Evolutionary conservation across 2,113 vertebrate genomes (phyloP).

Genomic region (Falco punctatus): DNA sequence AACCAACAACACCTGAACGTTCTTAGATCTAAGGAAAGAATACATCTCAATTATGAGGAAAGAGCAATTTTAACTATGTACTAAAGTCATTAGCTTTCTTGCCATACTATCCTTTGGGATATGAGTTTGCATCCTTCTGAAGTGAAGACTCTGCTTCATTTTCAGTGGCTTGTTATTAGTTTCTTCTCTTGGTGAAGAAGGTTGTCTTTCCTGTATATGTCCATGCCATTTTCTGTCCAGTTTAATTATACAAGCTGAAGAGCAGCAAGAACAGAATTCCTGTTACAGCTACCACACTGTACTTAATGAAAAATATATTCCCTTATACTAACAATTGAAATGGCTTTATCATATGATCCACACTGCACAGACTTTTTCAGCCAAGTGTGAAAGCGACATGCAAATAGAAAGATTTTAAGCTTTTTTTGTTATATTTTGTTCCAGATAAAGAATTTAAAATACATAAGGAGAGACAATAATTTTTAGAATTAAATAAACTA

Average conservation of each 20-base stretch:
- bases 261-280: not conserved
- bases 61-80: conserved; percentile 7
- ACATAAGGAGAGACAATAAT: not conserved
- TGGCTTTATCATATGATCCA: not conserved
- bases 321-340: not conserved
- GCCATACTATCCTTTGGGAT: conserved; percentile 23
- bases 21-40: not conserved
- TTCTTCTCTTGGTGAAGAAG: conserved; percentile 37
- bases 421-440: not conserved
- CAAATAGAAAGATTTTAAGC: not conserved
- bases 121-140: conserved; percentile 24
- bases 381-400: not conserved
- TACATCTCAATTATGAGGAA: not conserved
- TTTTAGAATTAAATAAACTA: not conserved
- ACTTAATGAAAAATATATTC: not conserved
- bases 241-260: not conserved
- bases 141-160: conserved; percentile 11
- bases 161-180: conserved; percentile 1
- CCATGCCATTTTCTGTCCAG: not conserved
- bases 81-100: not conserved
- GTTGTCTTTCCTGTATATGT: not conserved
- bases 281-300: not conserved
- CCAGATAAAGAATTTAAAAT: not conserved
- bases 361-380: not conserved
- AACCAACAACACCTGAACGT: not conserved